These are phyloP conservation scores for Psilopogon haemacephalus DNA, from an alignment of 2,113 vertebrate species.

Conservation along the genomic window DNA sequence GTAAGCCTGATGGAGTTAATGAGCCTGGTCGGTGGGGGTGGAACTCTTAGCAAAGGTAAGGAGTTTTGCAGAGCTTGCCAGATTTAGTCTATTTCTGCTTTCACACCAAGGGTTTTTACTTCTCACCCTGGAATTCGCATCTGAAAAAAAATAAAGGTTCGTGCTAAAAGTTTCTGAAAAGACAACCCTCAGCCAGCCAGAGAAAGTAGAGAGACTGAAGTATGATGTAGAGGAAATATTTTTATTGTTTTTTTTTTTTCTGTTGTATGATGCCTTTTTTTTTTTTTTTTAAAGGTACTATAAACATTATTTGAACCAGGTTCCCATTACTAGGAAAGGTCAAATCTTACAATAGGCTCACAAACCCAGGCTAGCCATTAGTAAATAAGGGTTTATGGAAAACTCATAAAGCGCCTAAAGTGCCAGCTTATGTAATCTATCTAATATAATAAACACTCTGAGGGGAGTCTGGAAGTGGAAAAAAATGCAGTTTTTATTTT, in stretches of 20 bases:
- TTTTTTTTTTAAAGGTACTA: slow-evolving; percentile 33
- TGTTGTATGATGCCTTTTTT: slow-evolving; percentile 20
- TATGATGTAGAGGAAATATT: not conserved
- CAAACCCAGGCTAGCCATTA: slow-evolving; percentile 42
- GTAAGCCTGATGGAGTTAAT: not conserved
- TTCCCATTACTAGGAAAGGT: slow-evolving; percentile 33
- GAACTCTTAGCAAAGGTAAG: not conserved
- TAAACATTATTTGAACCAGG: slow-evolving; percentile 35
- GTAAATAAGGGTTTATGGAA: slow-evolving; percentile 63
- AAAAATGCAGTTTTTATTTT: slow-evolving; percentile 50
- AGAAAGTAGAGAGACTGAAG: not conserved
- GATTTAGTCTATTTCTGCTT: not conserved
- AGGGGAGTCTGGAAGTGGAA: slow-evolving; percentile 37
- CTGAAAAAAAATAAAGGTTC: not conserved
- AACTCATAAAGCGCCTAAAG: slow-evolving; percentile 59
- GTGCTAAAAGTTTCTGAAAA: not conserved
- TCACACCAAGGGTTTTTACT: not conserved
- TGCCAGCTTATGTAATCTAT: slow-evolving; percentile 54
- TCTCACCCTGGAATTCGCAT: not conserved
- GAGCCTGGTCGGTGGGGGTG: not conserved
- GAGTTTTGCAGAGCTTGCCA: not conserved
- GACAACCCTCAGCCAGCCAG: not conserved
- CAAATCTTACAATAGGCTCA: slow-evolving; percentile 27
- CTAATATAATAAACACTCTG: slow-evolving; percentile 44
- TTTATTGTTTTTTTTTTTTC: not conserved